A percentile compares a stretch with the other conserved stretches of the same genome.
These are phyloP conservation scores for Mus caroli DNA, from an alignment of 2,797 vertebrate species.

Conservation along the genomic window DNA sequence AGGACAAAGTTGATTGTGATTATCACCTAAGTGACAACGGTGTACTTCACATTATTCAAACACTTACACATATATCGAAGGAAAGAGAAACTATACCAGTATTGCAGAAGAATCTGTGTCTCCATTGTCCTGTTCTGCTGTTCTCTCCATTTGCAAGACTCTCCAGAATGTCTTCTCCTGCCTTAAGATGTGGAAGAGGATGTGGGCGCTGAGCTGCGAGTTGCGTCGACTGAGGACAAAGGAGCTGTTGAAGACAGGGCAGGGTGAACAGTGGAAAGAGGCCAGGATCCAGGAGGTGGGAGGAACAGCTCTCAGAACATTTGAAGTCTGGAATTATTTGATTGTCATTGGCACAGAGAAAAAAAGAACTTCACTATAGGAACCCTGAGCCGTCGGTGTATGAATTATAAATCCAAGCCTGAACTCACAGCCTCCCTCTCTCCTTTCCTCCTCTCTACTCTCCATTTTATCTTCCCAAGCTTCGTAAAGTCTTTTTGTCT, in stretches of 20 bases:
- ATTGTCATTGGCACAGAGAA: constrained; percentile 49
- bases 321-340: background rate
- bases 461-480: constrained; percentile 9
- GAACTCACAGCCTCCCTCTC: background rate
- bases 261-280: background rate
- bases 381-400: background rate
- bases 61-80: background rate
- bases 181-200: background rate
- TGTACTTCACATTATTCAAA: constrained; percentile 23
- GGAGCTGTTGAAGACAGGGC: background rate
- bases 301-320: background rate
- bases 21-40: background rate
- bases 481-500: background rate
- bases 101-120: background rate
- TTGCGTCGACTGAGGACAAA: background rate
- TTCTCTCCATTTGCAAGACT: background rate
- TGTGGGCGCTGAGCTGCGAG: background rate
- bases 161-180: background rate
- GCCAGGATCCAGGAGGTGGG: background rate
- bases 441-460: background rate
- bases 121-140: background rate
- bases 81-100: background rate
- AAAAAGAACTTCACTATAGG: constrained; percentile 1
- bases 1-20: background rate
- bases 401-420: constrained; percentile 47